Evolutionary conservation across 2,888 invertebrate species (phyloP).

Genomic region (Cosmia trapezina): DNA sequence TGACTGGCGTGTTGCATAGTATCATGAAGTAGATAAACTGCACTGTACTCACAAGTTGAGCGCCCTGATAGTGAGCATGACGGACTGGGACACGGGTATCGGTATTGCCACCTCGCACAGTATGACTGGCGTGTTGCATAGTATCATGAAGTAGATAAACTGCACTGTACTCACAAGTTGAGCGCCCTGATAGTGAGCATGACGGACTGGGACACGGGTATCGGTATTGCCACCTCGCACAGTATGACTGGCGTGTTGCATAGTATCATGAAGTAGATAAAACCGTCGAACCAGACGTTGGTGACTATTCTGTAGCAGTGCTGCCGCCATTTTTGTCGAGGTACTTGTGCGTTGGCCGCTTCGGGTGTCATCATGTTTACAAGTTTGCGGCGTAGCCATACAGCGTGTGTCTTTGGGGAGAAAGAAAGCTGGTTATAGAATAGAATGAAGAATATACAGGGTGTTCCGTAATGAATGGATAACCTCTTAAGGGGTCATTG

Average conservation of each 20-base stretch:
- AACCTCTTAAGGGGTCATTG: too few relatives aligned
- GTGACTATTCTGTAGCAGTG: constrained; percentile 79
- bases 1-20: constrained; percentile 84
- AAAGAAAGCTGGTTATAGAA: background rate
- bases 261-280: constrained; percentile 84
- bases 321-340: constrained; percentile 79
- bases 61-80: constrained; percentile 75
- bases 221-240: constrained; percentile 78
- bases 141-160: constrained; percentile 80
- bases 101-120: constrained; percentile 80
- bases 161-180: constrained; percentile 72
- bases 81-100: constrained; percentile 63
- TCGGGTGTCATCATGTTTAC: constrained; percentile 82
- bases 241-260: constrained; percentile 86
- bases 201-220: constrained; percentile 64
- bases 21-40: constrained; percentile 80
- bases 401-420: constrained; percentile 76
- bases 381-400: constrained; percentile 84
- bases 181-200: constrained; percentile 77
- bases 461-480: too few relatives aligned
- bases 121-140: constrained; percentile 85
- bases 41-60: constrained; percentile 75
- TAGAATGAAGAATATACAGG: background rate
- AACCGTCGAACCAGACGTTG: constrained; percentile 84
- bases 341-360: constrained; percentile 77